A percentile compares a stretch with the other conserved stretches of the same genome.
These are phyloP conservation scores for Lagorchestes hirsutus DNA, from an alignment of 2,797 vertebrate species.

Conservation along the genomic window DNA sequence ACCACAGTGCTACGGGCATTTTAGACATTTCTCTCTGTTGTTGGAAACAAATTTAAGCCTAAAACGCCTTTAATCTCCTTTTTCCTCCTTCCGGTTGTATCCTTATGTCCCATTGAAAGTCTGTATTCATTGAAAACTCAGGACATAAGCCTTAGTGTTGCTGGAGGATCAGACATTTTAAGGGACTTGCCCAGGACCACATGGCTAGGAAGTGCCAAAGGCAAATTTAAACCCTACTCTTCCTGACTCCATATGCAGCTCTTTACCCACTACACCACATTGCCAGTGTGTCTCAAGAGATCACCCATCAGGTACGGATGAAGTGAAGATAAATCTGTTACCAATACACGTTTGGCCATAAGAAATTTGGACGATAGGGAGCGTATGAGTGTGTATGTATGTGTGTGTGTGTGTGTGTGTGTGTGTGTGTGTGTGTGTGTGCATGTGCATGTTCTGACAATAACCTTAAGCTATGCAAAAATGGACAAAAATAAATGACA, in stretches of 20 bases:
- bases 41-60: neutral
- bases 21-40: neutral
- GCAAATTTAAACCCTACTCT: neutral
- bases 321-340: neutral
- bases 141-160: neutral
- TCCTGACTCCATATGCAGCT: neutral
- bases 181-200: neutral
- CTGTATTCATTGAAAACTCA: neutral
- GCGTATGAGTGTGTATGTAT: too few species aligned
- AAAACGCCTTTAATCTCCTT: neutral
- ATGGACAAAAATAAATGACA: neutral
- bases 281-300: neutral
- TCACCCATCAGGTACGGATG: neutral
- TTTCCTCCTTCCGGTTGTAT: constrained; percentile 9
- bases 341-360: neutral
- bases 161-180: neutral
- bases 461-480: neutral
- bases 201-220: neutral
- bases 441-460: neutral
- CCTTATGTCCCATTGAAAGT: neutral
- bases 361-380: neutral
- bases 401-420: too few species aligned
- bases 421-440: neutral
- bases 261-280: neutral
- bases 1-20: neutral